A percentile compares a stretch with the other conserved stretches of the same genome.
Evolutionary conservation across 2,888 invertebrate species (phyloP).

Genomic region (Pteria penguin): DNA sequence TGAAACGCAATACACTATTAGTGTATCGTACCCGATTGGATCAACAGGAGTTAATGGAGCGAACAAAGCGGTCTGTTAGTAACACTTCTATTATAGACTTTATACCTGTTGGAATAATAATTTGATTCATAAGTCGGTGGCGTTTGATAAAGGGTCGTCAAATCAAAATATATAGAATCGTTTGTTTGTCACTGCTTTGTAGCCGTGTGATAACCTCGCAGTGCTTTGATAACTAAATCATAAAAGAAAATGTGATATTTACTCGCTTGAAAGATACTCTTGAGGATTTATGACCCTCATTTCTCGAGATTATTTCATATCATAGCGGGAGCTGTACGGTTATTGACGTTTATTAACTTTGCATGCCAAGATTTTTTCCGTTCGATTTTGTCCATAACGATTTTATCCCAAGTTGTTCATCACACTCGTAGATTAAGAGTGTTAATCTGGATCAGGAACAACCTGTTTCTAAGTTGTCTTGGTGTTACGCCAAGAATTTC

Average conservation of each 20-base stretch:
- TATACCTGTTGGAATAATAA: background rate
- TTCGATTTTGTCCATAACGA: no score
- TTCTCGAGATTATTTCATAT: no score
- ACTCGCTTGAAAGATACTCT: background rate
- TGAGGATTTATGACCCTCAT: background rate
- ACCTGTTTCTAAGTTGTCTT: no score
- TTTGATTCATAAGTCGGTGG: background rate
- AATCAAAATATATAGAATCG: background rate
- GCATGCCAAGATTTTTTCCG: no score
- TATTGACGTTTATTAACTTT: no score
- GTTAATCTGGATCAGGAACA: no score
- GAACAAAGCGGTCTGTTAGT: background rate
- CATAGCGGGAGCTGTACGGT: no score
- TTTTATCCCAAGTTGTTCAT: no score
- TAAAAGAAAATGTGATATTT: background rate
- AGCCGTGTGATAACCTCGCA: background rate
- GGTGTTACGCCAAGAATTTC: no score
- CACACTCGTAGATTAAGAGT: no score
- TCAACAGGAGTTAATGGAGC: background rate
- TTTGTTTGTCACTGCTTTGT: background rate
- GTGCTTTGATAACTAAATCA: background rate
- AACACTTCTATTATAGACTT: background rate
- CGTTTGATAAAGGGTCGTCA: background rate
- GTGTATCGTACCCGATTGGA: background rate
- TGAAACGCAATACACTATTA: no score